Evolutionary conservation across 2,113 vertebrate genomes (phyloP).

Genomic region (Mystacornis crossleyi): DNA sequence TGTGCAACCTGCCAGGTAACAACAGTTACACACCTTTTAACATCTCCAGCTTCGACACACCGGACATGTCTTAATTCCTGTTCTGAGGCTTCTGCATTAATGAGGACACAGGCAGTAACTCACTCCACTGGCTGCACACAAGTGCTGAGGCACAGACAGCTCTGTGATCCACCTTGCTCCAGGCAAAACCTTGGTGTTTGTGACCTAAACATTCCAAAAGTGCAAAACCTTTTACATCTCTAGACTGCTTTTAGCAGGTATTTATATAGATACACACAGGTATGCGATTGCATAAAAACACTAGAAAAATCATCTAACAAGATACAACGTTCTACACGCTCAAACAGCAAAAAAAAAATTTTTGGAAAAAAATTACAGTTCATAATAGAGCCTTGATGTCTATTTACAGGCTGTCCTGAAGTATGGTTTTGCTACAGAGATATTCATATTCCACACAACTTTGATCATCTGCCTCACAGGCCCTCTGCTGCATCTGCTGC

Average conservation of each 20-base stretch:
- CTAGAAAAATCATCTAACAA: not conserved
- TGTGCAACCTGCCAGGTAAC: not conserved
- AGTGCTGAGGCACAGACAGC: not conserved
- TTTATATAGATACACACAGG: rapidly evolving
- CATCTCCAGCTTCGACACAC: not conserved
- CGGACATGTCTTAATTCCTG: not conserved
- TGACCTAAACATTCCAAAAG: not conserved
- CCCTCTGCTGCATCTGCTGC: not conserved
- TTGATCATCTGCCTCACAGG: not conserved
- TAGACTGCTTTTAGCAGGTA: not conserved
- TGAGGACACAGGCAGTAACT: not conserved
- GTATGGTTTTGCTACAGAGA: not conserved
- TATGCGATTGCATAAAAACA: not conserved
- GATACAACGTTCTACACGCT: rapidly evolving
- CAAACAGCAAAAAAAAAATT: not conserved
- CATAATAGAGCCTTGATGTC: not conserved
- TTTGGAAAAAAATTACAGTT: not conserved
- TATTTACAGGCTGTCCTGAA: not conserved
- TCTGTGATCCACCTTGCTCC: rapidly evolving
- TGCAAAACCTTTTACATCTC: not conserved
- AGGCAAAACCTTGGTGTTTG: not conserved
- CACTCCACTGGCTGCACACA: not conserved
- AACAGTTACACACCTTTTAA: not conserved
- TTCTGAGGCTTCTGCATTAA: not conserved
- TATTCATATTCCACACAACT: not conserved